A percentile compares a stretch with the other conserved stretches of the same genome.
Conservation (phyloP, 2,888 invertebrate genomes). For the Heteromurus nitidus region DNA sequence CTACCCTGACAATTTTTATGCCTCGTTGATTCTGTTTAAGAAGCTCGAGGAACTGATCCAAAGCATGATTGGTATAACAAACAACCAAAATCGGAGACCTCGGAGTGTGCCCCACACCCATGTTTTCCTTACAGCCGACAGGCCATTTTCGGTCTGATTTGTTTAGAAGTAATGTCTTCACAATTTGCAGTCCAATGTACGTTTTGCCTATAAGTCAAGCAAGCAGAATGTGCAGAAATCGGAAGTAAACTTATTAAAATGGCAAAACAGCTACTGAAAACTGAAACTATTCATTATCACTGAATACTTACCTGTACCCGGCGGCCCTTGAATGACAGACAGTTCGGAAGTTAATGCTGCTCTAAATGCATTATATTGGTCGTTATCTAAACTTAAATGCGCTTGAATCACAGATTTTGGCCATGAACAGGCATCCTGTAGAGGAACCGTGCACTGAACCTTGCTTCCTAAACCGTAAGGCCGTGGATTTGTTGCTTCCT, state of each 20-base stretch:
- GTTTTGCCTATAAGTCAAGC: constrained; percentile 79
- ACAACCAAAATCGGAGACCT: constrained; percentile 84
- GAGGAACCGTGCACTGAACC: too few relatives aligned
- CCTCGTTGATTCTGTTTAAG: too few relatives aligned
- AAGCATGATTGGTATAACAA: constrained; percentile 90
- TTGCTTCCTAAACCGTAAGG: too few relatives aligned
- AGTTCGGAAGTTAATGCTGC: constrained; percentile 83
- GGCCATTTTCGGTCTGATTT: not conserved
- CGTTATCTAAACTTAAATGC: constrained; percentile 79
- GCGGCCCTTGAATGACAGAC: too few relatives aligned
- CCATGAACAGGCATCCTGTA: too few relatives aligned
- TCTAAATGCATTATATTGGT: constrained; percentile 82
- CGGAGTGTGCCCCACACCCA: too few relatives aligned
- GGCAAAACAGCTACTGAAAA: too few relatives aligned
- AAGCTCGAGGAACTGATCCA: constrained; percentile 90
- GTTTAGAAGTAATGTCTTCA: constrained; percentile 82
- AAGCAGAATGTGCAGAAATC: too few relatives aligned
- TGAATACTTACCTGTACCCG: too few relatives aligned
- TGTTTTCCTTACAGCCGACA: not conserved
- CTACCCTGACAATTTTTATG: not conserved
- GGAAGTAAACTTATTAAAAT: too few relatives aligned
- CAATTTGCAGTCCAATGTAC: constrained; percentile 80
- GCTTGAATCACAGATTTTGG: constrained; percentile 53
- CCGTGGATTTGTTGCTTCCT: constrained; percentile 75
- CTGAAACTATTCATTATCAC: too few relatives aligned